phyloP scores from a whole-genome alignment of 1,140 invertebrate genomes.

The Cydia pomonella region DNA sequence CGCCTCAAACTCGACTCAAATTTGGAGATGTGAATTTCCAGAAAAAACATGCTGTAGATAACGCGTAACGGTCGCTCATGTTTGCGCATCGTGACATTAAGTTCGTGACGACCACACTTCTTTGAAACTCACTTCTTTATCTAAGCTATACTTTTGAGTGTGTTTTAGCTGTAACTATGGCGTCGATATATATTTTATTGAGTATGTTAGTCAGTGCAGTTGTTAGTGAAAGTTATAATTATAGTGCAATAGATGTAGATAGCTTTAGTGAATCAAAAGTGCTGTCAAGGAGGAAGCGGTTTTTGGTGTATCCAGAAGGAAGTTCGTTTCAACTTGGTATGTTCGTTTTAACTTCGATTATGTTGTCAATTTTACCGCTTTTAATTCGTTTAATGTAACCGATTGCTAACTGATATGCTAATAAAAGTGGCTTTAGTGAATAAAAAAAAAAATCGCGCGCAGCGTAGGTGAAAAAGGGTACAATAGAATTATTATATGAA shows the following conservation, averaged over 20 bases:
- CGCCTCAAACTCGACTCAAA: too few species aligned
- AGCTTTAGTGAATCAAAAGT: slow-evolving; percentile 44
- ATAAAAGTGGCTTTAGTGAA: too few species aligned
- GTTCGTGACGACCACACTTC: neutral
- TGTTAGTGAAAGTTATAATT: neutral
- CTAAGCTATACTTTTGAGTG: neutral
- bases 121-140: neutral
- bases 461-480: too few species aligned
- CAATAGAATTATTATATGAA: too few species aligned
- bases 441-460: too few species aligned
- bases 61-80: neutral
- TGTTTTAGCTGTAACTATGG: neutral
- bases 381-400: too few species aligned
- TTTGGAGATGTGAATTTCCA: too few species aligned
- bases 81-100: neutral
- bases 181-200: neutral
- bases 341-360: slow-evolving; percentile 56
- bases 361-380: too few species aligned
- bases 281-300: slow-evolving; percentile 85
- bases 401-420: too few species aligned
- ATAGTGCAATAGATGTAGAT: slow-evolving; percentile 37
- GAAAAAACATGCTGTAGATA: slow-evolving; percentile 24
- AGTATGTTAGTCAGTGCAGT: neutral
- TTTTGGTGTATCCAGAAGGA: slow-evolving; percentile 89
- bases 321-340: slow-evolving; percentile 88